Percentiles rank a stretch among this genome's conserved stretches.
phyloP scores from a whole-genome alignment of 37 sponge, comb jelly and placozoan genomes.

The Crambe crambe region DNA sequence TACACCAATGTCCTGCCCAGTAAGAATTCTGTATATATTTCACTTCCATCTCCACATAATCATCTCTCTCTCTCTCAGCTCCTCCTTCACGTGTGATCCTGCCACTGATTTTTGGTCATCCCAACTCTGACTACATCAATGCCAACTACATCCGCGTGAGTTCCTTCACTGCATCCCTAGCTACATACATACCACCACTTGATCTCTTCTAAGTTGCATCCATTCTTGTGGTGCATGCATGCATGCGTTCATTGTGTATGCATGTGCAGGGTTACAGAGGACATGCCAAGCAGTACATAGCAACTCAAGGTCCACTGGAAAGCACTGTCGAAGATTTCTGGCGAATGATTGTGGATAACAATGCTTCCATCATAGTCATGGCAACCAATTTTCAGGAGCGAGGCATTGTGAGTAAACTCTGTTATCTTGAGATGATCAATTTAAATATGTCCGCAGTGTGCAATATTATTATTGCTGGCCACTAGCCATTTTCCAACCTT shows the following conservation, averaged over 20 bases:
- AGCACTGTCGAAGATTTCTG: slow-evolving; percentile 79
- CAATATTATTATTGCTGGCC: background rate
- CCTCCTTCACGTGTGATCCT: slow-evolving; percentile 75
- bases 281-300: slow-evolving; percentile 59
- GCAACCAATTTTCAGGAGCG: slow-evolving; percentile 66
- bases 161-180: no score
- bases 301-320: slow-evolving; percentile 80
- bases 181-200: background rate
- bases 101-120: slow-evolving; percentile 59
- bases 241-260: background rate
- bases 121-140: slow-evolving; percentile 88
- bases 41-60: background rate
- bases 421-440: background rate
- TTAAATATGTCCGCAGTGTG: no score
- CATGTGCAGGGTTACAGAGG: slow-evolving; percentile 47
- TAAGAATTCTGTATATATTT: slow-evolving; percentile 7
- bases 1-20: slow-evolving; percentile 87
- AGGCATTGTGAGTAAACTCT: slow-evolving; percentile 39
- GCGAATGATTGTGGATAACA: slow-evolving; percentile 87
- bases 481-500: no score
- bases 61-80: slow-evolving; percentile 33
- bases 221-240: background rate
- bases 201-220: background rate
- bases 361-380: slow-evolving; percentile 66
- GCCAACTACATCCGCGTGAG: slow-evolving; percentile 84